Conservation (phyloP, 2,888 invertebrate genomes). For the Seira musarum region DNA sequence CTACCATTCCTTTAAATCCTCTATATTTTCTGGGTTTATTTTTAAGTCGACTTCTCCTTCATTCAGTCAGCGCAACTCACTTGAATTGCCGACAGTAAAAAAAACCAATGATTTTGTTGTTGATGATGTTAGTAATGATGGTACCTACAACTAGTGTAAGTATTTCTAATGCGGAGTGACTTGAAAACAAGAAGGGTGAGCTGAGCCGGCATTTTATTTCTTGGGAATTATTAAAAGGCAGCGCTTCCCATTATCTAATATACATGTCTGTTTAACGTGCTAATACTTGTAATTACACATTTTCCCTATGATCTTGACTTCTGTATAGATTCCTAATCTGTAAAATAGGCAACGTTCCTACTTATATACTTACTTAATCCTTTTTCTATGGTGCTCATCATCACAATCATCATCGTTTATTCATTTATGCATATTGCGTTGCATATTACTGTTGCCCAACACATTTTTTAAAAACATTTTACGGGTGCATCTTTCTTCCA, state of each 20-base stretch:
- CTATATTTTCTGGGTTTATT: no score
- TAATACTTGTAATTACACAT: conserved; percentile 59
- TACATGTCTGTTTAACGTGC: conserved; percentile 59
- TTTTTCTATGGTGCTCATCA: conserved; percentile 12
- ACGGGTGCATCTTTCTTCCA: background rate
- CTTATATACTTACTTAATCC: background rate
- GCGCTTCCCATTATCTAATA: conserved; percentile 52
- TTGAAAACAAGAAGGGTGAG: conserved; percentile 24
- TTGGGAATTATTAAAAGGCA: conserved; percentile 48
- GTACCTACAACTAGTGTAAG: conserved; percentile 14
- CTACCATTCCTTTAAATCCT: no score
- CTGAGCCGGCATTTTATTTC: conserved; percentile 13
- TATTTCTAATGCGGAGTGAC: background rate
- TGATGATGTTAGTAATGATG: background rate
- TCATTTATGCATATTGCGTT: conserved; percentile 31
- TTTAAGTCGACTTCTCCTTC: no score
- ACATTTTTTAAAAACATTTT: background rate
- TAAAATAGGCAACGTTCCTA: background rate
- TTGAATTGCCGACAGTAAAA: conserved; percentile 4
- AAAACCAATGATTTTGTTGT: background rate
- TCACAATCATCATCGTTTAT: conserved; percentile 10
- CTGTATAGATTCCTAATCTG: conserved; percentile 7
- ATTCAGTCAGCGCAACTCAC: background rate
- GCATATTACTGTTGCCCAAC: background rate
- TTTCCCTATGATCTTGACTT: conserved; percentile 42